Base-by-base conservation (phyloP, 2,113 vertebrate genomes). In the Cathartes aura region DNA sequence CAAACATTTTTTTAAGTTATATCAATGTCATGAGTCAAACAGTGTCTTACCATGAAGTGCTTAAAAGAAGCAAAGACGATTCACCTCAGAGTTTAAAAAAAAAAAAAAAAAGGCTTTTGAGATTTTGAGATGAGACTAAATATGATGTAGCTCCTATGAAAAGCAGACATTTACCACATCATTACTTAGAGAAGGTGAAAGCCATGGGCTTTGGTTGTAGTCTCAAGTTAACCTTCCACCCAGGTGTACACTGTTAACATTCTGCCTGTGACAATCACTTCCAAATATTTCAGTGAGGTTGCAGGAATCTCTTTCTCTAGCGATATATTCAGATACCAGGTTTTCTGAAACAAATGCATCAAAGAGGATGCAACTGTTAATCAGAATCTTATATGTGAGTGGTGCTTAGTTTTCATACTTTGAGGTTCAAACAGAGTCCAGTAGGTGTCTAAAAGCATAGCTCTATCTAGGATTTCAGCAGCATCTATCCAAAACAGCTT, bases 201-300 rank as follows among this genome's bases (percentile, higher is more conserved):
- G 4, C 6, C 0, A 0, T 53, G 16, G 30, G 17, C 38, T 80
- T 70, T 78, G 20, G 8, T 6, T 56, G 23, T 55, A 45, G 21
- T 52, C 20, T 89, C 12, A 76, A 48, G 6, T 30, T 80, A 72
- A 92, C 4, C 8, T 92, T 81, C 52, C 23, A 48, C 6, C 3
- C 21, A 87, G 12, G 3, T 30, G 9, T 68, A 36, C 30, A 22
- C 4, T 50, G 24, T 30, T 60, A 66, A 70, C 15, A 17, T 80
- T 92, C 34, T 45, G 29, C 11, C n/a, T 43, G 20, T n/a, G 58
- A 73, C 3, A 62, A 47, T 78, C 24, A 78, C 5, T 50, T 85
- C 30, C 40, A 76, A 60, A 73, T 68, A 72, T 81, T 71, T 76
- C 59, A 50, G 18, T 62, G 32, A 76, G 19, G 8, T 10, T 73